Percentiles rank a stretch among this genome's conserved stretches.
phyloP scores from a whole-genome alignment of 2,797 vertebrate species.

The Enteromius unitaeniatus region DNA sequence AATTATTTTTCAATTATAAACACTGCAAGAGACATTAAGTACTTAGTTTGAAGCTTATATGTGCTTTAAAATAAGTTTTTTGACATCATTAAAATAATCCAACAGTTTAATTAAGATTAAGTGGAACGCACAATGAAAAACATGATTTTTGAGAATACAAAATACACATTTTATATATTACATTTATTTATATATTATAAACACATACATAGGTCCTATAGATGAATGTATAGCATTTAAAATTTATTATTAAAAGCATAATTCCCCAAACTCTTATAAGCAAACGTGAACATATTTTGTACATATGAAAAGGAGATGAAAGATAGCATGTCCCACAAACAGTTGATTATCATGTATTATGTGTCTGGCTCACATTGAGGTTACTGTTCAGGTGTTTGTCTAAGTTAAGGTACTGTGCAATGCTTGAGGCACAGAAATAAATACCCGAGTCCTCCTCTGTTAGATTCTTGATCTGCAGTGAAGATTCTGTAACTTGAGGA shows the following conservation, averaged over 20 bases:
- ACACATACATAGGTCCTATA: background rate
- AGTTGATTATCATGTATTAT: background rate
- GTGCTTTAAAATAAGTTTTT: too few species aligned
- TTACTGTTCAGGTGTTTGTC: conserved; percentile 62
- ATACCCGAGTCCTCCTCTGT: conserved; percentile 61
- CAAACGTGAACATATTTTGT: background rate
- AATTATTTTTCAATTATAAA: background rate
- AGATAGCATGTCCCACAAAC: background rate
- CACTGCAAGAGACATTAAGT: background rate
- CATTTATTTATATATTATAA: too few species aligned
- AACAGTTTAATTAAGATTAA: too few species aligned
- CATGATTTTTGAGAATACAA: too few species aligned
- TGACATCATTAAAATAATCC: too few species aligned
- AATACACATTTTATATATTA: background rate
- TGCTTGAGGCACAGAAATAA: conserved; percentile 71
- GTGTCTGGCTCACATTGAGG: conserved; percentile 42
- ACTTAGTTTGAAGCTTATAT: background rate
- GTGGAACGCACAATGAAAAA: too few species aligned
- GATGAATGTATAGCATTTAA: background rate
- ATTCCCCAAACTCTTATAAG: background rate
- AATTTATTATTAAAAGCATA: background rate
- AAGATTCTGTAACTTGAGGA: background rate
- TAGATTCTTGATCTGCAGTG: conserved; percentile 51
- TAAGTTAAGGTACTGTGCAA: conserved; percentile 60
- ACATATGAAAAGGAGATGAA: background rate